phyloP scores from a whole-genome alignment of 2,797 vertebrate species.

The Cyprinodon diabolis region DNA sequence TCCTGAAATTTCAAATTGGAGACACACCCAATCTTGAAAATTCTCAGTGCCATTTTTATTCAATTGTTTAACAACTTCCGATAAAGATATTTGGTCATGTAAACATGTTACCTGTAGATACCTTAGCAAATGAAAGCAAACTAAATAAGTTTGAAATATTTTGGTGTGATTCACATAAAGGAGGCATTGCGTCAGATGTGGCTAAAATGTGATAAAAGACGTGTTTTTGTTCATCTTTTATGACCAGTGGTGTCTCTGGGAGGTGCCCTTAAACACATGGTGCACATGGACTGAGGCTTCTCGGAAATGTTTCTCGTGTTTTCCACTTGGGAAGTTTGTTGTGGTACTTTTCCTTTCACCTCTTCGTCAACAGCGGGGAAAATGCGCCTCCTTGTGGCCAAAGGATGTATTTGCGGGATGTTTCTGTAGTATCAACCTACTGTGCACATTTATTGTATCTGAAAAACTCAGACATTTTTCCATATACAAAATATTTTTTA shows the following conservation, averaged over 20 bases:
- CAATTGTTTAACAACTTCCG: not conserved
- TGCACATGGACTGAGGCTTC: conserved; percentile 51
- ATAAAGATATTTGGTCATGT: not conserved
- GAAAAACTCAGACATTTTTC: not conserved
- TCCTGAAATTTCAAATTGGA: no score
- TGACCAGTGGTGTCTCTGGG: conserved; percentile 9
- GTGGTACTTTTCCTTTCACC: conserved; percentile 57
- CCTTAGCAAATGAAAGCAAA: not conserved
- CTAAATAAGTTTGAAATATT: not conserved
- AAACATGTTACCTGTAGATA: not conserved
- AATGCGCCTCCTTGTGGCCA: conserved; percentile 43
- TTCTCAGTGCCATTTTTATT: not conserved
- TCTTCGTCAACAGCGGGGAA: conserved; percentile 6
- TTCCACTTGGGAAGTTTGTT: conserved; percentile 32
- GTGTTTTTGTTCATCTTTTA: conserved; percentile 8
- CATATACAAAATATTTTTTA: not conserved
- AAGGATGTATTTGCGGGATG: not conserved
- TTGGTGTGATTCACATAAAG: not conserved
- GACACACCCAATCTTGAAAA: not conserved
- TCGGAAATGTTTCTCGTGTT: conserved; percentile 49
- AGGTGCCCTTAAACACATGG: conserved; percentile 5
- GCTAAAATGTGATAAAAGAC: not conserved
- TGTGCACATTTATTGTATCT: not conserved
- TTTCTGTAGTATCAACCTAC: not conserved
- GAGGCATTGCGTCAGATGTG: not conserved